These are phyloP conservation scores for Chloromyia formosa DNA, from an alignment of 2,888 invertebrate genomes.

Conservation along the genomic window DNA sequence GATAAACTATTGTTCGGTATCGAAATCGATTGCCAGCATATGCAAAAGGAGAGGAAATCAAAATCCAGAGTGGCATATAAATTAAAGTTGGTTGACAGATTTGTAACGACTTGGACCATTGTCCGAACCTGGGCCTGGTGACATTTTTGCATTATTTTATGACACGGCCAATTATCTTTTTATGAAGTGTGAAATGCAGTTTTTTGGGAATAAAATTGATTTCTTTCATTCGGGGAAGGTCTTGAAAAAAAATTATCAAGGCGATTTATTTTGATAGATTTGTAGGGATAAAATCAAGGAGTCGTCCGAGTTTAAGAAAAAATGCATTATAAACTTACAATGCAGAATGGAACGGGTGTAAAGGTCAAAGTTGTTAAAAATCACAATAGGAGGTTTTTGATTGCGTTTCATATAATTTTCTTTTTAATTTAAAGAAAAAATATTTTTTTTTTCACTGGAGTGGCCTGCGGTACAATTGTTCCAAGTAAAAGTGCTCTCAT, in stretches of 20 bases:
- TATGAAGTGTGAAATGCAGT: slow-evolving; percentile 47
- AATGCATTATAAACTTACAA: too few species aligned
- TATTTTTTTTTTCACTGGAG: too few species aligned
- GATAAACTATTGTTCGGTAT: slow-evolving; percentile 15
- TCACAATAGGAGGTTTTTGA: too few species aligned
- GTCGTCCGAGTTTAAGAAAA: not conserved
- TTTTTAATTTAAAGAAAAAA: too few species aligned
- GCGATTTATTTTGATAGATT: slow-evolving; percentile 15
- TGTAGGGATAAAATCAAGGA: slow-evolving; percentile 3
- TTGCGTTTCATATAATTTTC: too few species aligned
- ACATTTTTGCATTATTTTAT: slow-evolving; percentile 30
- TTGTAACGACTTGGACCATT: slow-evolving; percentile 47
- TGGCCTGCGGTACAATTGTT: too few species aligned
- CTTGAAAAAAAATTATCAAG: slow-evolving; percentile 18
- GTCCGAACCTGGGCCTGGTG: slow-evolving; percentile 32
- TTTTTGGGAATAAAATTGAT: slow-evolving; percentile 28
- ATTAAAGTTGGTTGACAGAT: slow-evolving; percentile 47
- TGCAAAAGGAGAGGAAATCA: slow-evolving; percentile 38
- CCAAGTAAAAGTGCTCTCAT: too few species aligned
- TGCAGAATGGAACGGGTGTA: too few species aligned
- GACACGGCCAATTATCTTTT: slow-evolving; percentile 47
- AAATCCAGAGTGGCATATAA: slow-evolving; percentile 42
- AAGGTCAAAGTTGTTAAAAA: too few species aligned
- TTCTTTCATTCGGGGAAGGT: slow-evolving; percentile 9
- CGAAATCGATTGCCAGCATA: slow-evolving; percentile 41